These are phyloP conservation scores for Bombus confusus DNA, from an alignment of 1,140 invertebrate genomes.

Conservation along the genomic window DNA sequence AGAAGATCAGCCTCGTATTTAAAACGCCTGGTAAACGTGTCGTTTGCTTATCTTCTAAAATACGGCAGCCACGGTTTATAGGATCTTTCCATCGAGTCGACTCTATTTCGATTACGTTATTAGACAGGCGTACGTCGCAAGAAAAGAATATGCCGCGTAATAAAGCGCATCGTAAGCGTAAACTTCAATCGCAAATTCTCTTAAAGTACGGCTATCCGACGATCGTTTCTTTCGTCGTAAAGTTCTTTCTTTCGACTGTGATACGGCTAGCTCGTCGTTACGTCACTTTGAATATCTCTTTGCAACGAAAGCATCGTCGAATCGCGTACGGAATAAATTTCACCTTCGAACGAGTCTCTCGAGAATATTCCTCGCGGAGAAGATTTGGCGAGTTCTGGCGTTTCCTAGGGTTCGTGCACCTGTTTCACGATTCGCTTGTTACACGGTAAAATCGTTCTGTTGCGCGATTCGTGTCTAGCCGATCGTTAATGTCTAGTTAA, in stretches of 20 bases:
- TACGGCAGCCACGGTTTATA: background rate
- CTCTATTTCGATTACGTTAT: background rate
- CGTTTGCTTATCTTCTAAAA: background rate
- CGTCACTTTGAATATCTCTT: too few species aligned
- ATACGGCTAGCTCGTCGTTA: too few species aligned
- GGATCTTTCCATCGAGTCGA: background rate
- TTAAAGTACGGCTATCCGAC: too few species aligned
- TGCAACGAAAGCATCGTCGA: too few species aligned
- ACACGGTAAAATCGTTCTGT: background rate
- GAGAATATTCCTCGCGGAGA: background rate
- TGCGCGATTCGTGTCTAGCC: background rate
- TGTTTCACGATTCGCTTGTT: slow-evolving; percentile 12
- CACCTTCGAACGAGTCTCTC: background rate
- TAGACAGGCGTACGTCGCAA: background rate
- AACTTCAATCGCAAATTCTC: background rate
- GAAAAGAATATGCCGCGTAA: background rate
- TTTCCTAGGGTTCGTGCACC: too few species aligned
- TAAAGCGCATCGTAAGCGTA: background rate
- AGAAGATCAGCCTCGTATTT: slow-evolving; percentile 13
- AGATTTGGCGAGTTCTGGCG: background rate
- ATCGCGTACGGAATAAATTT: background rate
- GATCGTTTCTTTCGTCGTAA: too few species aligned
- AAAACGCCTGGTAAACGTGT: background rate
- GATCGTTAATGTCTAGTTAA: slow-evolving; percentile 35
- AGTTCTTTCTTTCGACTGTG: too few species aligned